These are phyloP conservation scores for Sebastes schlegelii DNA, from an alignment of 2,113 vertebrate species.

Conservation along the genomic window DNA sequence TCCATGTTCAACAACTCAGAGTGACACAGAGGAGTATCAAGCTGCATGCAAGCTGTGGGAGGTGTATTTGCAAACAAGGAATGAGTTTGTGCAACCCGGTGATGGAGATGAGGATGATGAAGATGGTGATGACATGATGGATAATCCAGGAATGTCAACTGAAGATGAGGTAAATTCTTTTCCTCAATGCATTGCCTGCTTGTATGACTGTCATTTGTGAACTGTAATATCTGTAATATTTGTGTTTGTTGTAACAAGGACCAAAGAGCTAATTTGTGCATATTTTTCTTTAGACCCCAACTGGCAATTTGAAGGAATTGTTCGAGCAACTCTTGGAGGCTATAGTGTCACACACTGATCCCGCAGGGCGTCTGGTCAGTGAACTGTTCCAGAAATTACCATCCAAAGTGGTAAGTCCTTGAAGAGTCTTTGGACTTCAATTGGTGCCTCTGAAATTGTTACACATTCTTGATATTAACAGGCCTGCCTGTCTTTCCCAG, in stretches of 20 bases:
- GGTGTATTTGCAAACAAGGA: conserved; percentile 92
- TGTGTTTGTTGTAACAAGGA: neutral
- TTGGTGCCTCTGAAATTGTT: neutral
- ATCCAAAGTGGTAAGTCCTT: conserved; percentile 94
- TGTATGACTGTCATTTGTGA: neutral
- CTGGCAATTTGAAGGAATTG: conserved; percentile 92
- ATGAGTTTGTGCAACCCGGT: conserved; percentile 94
- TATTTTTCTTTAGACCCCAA: conserved; percentile 83
- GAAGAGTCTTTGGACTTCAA: neutral
- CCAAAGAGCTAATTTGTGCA: neutral
- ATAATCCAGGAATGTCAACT: conserved; percentile 88
- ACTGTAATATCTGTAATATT: too few relatives aligned
- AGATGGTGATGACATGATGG: conserved; percentile 91
- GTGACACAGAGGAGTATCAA: conserved; percentile 93
- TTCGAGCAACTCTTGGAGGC: conserved; percentile 96
- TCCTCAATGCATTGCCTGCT: neutral
- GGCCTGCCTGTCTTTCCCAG: conserved; percentile 79
- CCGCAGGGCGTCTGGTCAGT: conserved; percentile 92
- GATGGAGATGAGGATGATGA: conserved; percentile 88
- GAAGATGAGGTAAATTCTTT: conserved; percentile 88
- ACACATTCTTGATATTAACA: neutral
- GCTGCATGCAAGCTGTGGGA: conserved; percentile 95
- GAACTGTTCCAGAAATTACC: conserved; percentile 99
- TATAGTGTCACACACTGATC: conserved; percentile 91
- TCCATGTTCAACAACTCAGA: conserved; percentile 75